phyloP scores from a whole-genome alignment of 2,797 vertebrate genomes.

The Tangara arthus region DNA sequence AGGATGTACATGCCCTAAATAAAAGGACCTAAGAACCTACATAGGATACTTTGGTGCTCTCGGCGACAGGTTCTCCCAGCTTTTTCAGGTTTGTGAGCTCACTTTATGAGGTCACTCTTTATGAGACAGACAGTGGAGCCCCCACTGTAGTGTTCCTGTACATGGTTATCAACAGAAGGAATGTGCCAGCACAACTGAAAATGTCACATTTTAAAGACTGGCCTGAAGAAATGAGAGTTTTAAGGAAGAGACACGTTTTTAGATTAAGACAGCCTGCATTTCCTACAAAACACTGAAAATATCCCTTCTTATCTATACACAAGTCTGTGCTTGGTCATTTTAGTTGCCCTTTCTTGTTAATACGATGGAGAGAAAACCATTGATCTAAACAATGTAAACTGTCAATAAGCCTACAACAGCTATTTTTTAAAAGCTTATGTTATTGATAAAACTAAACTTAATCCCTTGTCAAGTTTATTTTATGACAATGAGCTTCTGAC shows the following conservation, averaged over 20 bases:
- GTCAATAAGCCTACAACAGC: neutral
- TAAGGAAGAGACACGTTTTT: neutral
- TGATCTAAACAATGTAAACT: neutral
- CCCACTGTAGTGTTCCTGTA: neutral
- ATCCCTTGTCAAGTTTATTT: neutral
- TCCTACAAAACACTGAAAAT: neutral
- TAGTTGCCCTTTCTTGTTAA: neutral
- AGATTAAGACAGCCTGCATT: neutral
- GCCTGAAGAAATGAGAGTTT: neutral
- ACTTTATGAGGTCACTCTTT: neutral
- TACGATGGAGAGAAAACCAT: neutral
- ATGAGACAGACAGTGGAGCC: rapidly evolving
- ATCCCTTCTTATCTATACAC: neutral
- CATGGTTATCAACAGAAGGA: neutral
- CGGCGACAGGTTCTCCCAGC: neutral
- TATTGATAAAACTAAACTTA: neutral
- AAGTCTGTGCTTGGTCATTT: neutral
- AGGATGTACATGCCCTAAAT: neutral
- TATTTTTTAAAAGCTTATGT: neutral
- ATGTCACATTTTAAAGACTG: neutral
- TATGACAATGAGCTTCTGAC: neutral
- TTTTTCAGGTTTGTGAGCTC: neutral
- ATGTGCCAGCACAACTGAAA: neutral
- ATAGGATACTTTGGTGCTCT: neutral
- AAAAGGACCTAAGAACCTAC: neutral